Evolutionary conservation across 2,888 invertebrate species (phyloP), one percentile per base, ranked within the genome.

Genomic region (Drosophila hamatofila): DNA sequence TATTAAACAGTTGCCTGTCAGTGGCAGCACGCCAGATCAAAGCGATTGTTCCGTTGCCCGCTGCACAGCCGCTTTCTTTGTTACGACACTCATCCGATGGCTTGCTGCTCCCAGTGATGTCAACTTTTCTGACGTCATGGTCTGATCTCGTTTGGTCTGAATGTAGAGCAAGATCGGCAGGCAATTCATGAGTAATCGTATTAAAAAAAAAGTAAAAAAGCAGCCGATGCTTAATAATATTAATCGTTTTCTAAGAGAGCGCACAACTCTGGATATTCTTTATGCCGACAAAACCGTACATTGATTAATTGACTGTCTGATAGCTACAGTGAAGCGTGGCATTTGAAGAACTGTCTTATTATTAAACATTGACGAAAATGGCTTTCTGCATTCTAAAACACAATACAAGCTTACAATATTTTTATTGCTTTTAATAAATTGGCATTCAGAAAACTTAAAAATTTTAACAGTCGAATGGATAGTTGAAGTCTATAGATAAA

Each of bases 21-120:
- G 71, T 87, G 85, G 88, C 81, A 66, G 66, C 75, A 64, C 52
- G 81, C 85, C 82, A 87, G 89, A 88, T 83, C 83, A 89, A 83
- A 89, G 89, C 58, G 16, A 49, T 16, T 58, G 49, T 49, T 39
- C 23, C 49, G 18, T n/a, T n/a, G n/a, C n/a, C 23, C 23, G 18
- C 25, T 30, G 59, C 66, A 83, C 70, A 82, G 58, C 52, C 78
- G 63, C 46, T 11, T 49, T 67, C 66, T 81, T 83, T 87, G 78
- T 83, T 83, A 69, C 68, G 39, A 27, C 33, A 57, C 52, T 49
- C 67, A 64, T 48, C 23, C 46, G 39, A 25, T 64, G 52, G 18
- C 21, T 42, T 42, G 42, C 42, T 58, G 41, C 60, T 56, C 27
- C 49, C 58, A 48, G 65, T 86, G 77, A 81, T 88, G 81, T 81